These are phyloP conservation scores for Carpatolechia fugitivella DNA, from an alignment of 2,888 invertebrate species.

Conservation along the genomic window DNA sequence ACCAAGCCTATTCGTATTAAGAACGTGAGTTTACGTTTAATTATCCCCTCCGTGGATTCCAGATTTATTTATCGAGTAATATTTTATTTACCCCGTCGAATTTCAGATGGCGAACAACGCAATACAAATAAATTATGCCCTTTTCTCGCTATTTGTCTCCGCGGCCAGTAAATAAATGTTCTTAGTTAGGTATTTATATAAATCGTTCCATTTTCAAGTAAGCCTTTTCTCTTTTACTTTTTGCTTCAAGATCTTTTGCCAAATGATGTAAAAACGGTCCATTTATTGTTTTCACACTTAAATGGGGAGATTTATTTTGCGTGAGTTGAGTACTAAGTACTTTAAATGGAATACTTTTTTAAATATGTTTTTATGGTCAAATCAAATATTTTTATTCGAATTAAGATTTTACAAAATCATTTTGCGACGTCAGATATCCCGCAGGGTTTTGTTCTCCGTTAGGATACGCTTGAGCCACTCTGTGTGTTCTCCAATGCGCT, in stretches of 20 bases:
- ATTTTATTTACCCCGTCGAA: slow-evolving; percentile 1
- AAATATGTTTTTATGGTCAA: too few relatives aligned
- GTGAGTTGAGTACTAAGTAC: too few relatives aligned
- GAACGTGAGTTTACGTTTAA: background rate
- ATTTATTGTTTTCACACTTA: background rate
- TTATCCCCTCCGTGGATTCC: background rate
- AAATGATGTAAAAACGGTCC: background rate
- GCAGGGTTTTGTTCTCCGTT: too few relatives aligned
- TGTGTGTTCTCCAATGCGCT: background rate
- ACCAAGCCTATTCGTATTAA: too few relatives aligned
- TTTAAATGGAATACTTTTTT: too few relatives aligned
- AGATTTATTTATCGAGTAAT: background rate
- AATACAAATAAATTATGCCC: slow-evolving; percentile 1
- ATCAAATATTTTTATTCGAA: too few relatives aligned
- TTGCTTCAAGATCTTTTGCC: background rate
- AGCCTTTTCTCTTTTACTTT: background rate
- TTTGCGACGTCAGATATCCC: too few relatives aligned
- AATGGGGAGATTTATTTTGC: background rate
- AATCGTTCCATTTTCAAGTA: background rate
- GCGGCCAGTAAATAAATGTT: background rate
- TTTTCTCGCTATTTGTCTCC: slow-evolving; percentile 1
- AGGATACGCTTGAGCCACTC: too few relatives aligned
- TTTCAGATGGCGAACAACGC: background rate
- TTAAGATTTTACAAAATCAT: too few relatives aligned
- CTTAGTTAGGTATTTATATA: background rate